Evolutionary conservation across 1,140 invertebrate genomes (phyloP).

Genomic region (Plutomurus gul): DNA sequence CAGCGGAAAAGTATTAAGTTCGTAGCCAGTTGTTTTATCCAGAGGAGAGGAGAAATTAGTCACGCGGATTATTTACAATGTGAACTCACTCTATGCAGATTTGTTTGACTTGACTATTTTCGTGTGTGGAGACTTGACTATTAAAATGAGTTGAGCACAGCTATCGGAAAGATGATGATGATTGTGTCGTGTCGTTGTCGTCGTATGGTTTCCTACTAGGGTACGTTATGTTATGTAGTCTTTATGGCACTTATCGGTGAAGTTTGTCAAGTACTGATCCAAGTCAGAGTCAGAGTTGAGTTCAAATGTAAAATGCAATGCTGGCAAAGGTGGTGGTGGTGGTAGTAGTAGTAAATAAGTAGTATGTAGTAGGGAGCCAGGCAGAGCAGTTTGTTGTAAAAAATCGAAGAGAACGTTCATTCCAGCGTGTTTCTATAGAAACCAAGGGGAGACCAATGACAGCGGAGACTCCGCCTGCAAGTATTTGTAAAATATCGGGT

Average conservation of each 20-base stretch:
- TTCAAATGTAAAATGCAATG: not conserved
- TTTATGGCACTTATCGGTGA: constrained; percentile 28
- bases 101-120: not conserved
- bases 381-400: constrained; percentile 17
- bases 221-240: constrained; percentile 5
- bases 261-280: constrained; percentile 28
- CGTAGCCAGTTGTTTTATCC: not conserved
- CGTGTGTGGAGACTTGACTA: not conserved
- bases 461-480: constrained; percentile 43
- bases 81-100: not conserved
- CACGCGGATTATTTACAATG: constrained; percentile 20
- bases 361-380: no score
- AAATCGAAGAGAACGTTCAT: constrained; percentile 54
- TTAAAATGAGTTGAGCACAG: not conserved
- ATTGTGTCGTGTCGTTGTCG: constrained; percentile 1
- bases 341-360: constrained; percentile 1
- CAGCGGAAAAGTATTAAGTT: not conserved
- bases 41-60: not conserved
- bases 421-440: constrained; percentile 50
- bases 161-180: not conserved
- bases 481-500: not conserved
- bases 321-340: not conserved
- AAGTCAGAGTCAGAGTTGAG: constrained; percentile 11
- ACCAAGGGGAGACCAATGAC: constrained; percentile 44
- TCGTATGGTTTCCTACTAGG: not conserved